phyloP scores from a whole-genome alignment of 2,888 invertebrate species.

The Drosophila koepferae region DNA sequence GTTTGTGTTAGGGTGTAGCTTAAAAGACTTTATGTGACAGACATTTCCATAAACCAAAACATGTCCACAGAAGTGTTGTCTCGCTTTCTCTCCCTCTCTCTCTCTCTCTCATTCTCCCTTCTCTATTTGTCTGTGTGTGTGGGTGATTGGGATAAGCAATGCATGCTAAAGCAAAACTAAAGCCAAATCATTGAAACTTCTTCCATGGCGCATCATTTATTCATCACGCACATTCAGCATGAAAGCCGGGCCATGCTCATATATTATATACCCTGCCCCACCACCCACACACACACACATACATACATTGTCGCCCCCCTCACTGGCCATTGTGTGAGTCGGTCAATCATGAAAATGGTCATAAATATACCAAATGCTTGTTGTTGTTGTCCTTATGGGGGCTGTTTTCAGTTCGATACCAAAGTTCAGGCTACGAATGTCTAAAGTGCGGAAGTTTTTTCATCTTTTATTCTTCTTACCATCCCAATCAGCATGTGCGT shows the following conservation, averaged over 20 bases:
- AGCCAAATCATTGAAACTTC: conserved; percentile 71
- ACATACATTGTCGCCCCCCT: not conserved
- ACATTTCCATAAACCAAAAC: conserved; percentile 27
- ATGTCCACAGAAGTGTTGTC: conserved; percentile 2
- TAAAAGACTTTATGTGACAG: conserved; percentile 33
- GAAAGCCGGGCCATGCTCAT: conserved; percentile 57
- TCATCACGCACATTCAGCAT: conserved; percentile 70
- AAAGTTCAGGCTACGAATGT: conserved; percentile 56
- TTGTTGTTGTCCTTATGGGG: conserved; percentile 29
- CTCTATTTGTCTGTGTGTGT: conserved; percentile 4
- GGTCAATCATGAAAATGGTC: conserved; percentile 76
- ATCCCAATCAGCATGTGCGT: conserved; percentile 18
- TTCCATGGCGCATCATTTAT: conserved; percentile 72
- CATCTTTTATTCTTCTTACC: conserved; percentile 12
- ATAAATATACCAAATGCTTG: conserved; percentile 58
- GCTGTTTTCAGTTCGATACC: conserved; percentile 58
- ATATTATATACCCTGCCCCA: conserved; percentile 44
- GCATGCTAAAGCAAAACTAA: conserved; percentile 58
- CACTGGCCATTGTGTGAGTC: conserved; percentile 42
- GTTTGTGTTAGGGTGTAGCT: conserved; percentile 22
- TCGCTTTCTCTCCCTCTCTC: not conserved
- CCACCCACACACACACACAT: not conserved
- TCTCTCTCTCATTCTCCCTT: not conserved
- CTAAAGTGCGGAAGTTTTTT: conserved; percentile 54
- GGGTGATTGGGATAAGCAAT: conserved; percentile 16